Conservation (phyloP, 2,888 invertebrate genomes). For the Rhingia rostrata region DNA sequence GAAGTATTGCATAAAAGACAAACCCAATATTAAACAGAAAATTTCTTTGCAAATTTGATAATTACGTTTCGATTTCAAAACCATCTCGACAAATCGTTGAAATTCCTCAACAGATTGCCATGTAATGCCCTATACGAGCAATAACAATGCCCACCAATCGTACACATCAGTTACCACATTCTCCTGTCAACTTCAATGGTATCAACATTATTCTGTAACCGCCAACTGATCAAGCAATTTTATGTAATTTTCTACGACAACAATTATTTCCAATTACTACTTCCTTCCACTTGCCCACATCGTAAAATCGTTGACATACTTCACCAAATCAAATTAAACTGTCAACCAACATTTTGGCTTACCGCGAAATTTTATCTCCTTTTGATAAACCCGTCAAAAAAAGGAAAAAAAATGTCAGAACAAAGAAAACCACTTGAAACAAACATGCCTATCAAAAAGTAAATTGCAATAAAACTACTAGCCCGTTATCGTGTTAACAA, state of each 20-base stretch:
- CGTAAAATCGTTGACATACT: slow-evolving; percentile 4
- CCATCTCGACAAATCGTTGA: too few relatives aligned
- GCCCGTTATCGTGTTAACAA: slow-evolving; percentile 23
- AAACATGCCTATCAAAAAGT: slow-evolving; percentile 28
- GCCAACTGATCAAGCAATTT: not conserved
- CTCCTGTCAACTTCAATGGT: slow-evolving; percentile 14
- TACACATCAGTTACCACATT: slow-evolving; percentile 2
- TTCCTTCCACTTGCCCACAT: not conserved
- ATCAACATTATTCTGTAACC: not conserved
- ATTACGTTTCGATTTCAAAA: too few relatives aligned
- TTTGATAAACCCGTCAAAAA: slow-evolving; percentile 32
- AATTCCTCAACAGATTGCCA: too few relatives aligned
- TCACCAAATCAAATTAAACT: slow-evolving; percentile 10
- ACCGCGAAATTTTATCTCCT: slow-evolving; percentile 33
- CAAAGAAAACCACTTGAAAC: slow-evolving; percentile 44
- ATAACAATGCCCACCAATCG: not conserved
- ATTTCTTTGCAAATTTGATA: too few relatives aligned
- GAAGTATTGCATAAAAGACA: too few relatives aligned
- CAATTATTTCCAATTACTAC: slow-evolving; percentile 40
- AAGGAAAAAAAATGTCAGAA: slow-evolving; percentile 10
- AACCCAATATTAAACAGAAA: too few relatives aligned
- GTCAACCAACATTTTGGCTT: slow-evolving; percentile 31
- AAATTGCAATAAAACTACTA: slow-evolving; percentile 28
- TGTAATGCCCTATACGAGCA: not conserved
- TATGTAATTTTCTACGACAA: slow-evolving; percentile 4